Percentiles rank a stretch among this genome's conserved stretches.
Evolutionary conservation across 2,797 vertebrate species (phyloP).

Genomic region (Pogoniulus pusillus): DNA sequence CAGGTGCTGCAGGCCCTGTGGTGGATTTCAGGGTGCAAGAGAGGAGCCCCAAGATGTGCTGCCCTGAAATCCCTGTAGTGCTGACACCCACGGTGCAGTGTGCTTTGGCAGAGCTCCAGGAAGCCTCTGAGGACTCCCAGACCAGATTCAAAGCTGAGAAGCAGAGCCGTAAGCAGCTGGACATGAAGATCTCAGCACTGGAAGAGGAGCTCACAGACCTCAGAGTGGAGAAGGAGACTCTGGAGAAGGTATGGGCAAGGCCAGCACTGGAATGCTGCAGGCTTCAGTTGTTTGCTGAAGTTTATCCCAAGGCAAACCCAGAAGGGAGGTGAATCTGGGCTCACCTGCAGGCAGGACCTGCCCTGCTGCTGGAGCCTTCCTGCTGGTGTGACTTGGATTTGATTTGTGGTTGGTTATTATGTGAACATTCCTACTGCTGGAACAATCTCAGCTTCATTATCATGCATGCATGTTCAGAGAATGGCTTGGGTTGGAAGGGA

Average conservation of each 20-base stretch:
- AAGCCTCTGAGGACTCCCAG: slow-evolving; percentile 79
- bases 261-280: not conserved
- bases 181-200: slow-evolving; percentile 79
- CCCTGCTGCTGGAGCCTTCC: not conserved
- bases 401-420: too few relatives aligned
- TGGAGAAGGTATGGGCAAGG: slow-evolving; percentile 82
- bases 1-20: not conserved
- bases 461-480: too few relatives aligned
- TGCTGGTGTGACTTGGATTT: not conserved
- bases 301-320: not conserved
- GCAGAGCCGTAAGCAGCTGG: slow-evolving; percentile 86
- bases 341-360: not conserved
- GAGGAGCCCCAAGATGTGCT: not conserved
- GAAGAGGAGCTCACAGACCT: slow-evolving; percentile 91
- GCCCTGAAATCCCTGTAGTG: not conserved
- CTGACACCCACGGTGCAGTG: not conserved
- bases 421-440: not conserved
- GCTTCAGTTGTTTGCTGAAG: not conserved
- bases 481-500: too few relatives aligned
- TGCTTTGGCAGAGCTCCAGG: slow-evolving; percentile 83
- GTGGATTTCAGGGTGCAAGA: not conserved
- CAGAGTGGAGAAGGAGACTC: slow-evolving; percentile 83
- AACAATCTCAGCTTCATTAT: not conserved
- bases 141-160: slow-evolving; percentile 85
- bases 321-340: not conserved